Base-by-base conservation (phyloP, 2,888 invertebrate species). In the Conops quadrifasciatus region DNA sequence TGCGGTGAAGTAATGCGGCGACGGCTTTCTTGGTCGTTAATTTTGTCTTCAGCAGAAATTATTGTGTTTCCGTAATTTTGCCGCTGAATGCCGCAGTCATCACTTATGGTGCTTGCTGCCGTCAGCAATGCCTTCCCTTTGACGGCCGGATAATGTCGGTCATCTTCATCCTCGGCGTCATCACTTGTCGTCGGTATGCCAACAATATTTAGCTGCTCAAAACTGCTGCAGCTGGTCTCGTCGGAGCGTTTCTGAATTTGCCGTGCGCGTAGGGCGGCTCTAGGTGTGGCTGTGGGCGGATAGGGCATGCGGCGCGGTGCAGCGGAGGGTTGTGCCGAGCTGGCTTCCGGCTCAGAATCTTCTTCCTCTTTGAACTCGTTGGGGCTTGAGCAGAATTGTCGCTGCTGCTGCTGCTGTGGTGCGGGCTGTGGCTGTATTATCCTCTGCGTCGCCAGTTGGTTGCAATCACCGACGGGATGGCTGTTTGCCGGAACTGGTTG, bases 201-300 rank as follows among this genome's bases (percentile, higher is more conserved):
- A 69, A 77, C 75, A 71, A 78, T 73, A 76, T 80, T 79, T 68
- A 81, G 77, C 74, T 80, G 80, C 71, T 80, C 79, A 71, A 80
- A 80, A 74, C 80, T 79, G 72, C 78, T 80, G 71, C 78, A 78
- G 73, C 78, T 80, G 66, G 77, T 77, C 67, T 78, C 75, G 65
- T 77, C 74, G 43, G 76, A 72, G 16, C 75, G 75, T 60, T 75
- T 76, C 47, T 77, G 76, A 68, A 76, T 71, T 63, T 74, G 72
- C 72, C 72, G 75, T 65, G 76, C 74, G 73, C 76, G 73, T 58
- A 76, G 70, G 68, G 75, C 74, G 59, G 76, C 71, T 19, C 72
- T 71, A 7, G 77, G 77, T 67, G 77, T 75, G 62, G 76, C 72
- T 16, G 74, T 64, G 43, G 60, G 70, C 24, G 72, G 63, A 15